Conservation (phyloP, 2,797 vertebrate species). For the Chloroceryle amazona region DNA sequence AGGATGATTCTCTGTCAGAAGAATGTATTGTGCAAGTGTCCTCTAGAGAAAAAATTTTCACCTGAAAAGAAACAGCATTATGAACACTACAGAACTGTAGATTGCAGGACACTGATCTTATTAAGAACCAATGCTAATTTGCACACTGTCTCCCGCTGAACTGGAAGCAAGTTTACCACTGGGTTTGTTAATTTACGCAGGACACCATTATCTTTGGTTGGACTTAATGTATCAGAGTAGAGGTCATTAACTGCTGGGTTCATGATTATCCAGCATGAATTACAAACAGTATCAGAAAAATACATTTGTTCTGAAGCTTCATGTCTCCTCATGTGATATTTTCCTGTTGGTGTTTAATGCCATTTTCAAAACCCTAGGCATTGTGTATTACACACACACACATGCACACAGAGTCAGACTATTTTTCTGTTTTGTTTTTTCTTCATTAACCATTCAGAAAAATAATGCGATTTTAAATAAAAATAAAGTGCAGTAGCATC, state of each 20-base stretch:
- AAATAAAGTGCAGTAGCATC: slow-evolving; percentile 43
- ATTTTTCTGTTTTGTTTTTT: not conserved
- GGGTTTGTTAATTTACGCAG: slow-evolving; percentile 98
- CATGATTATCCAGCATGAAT: slow-evolving; percentile 83
- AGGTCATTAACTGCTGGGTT: slow-evolving; percentile 90
- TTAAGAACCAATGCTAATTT: slow-evolving; percentile 98
- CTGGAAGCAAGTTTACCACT: slow-evolving; percentile 96
- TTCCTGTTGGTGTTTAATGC: slow-evolving; percentile 74
- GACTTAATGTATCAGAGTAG: slow-evolving; percentile 88
- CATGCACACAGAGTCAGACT: not conserved
- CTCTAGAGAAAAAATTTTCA: slow-evolving; percentile 94
- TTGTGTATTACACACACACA: not conserved
- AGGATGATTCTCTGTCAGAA: slow-evolving; percentile 90
- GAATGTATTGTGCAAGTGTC: slow-evolving; percentile 86
- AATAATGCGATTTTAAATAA: slow-evolving; percentile 56
- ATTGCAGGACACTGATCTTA: slow-evolving; percentile 89
- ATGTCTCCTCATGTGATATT: slow-evolving; percentile 67
- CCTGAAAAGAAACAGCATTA: slow-evolving; percentile 88
- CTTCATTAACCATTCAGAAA: slow-evolving; percentile 31
- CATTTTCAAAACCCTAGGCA: slow-evolving; percentile 62
- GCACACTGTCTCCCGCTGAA: slow-evolving; percentile 93
- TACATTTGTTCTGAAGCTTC: slow-evolving; percentile 77
- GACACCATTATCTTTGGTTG: slow-evolving; percentile 91
- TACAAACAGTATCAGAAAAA: slow-evolving; percentile 81
- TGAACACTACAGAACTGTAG: slow-evolving; percentile 83